Evolutionary conservation across 2,797 vertebrate genomes (phyloP).

Genomic region (Mastacembelus armatus): DNA sequence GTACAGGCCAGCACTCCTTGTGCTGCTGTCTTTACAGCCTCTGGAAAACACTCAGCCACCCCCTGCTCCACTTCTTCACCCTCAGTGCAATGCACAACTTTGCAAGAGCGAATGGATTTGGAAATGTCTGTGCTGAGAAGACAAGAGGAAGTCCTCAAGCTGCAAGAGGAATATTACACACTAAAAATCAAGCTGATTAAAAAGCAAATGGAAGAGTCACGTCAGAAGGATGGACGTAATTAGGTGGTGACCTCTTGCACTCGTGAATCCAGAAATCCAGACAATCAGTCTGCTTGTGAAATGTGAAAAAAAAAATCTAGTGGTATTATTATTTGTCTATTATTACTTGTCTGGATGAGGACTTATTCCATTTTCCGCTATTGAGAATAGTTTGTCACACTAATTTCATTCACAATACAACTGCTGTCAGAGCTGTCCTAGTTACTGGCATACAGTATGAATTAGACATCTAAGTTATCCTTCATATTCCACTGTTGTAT

Average conservation of each 20-base stretch:
- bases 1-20: conserved; percentile 21
- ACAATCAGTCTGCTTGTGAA: conserved; percentile 5
- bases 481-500: background rate
- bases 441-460: background rate
- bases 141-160: conserved; percentile 70
- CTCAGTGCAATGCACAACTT: conserved; percentile 21
- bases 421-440: background rate
- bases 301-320: background rate
- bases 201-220: conserved; percentile 50
- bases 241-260: background rate
- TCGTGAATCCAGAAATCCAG: too few relatives aligned
- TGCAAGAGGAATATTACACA: conserved; percentile 76
- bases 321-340: background rate
- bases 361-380: background rate
- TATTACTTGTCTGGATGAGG: background rate
- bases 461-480: background rate
- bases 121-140: conserved; percentile 72
- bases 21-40: conserved; percentile 4
- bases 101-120: conserved; percentile 65
- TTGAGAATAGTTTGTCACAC: background rate
- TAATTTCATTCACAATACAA: too few relatives aligned
- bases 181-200: conserved; percentile 72
- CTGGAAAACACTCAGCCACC: conserved; percentile 29
- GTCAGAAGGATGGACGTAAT: conserved; percentile 31
- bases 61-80: conserved; percentile 29